These are phyloP conservation scores for Tachysurus vachellii DNA, from an alignment of 2,113 vertebrate species.

Conservation along the genomic window DNA sequence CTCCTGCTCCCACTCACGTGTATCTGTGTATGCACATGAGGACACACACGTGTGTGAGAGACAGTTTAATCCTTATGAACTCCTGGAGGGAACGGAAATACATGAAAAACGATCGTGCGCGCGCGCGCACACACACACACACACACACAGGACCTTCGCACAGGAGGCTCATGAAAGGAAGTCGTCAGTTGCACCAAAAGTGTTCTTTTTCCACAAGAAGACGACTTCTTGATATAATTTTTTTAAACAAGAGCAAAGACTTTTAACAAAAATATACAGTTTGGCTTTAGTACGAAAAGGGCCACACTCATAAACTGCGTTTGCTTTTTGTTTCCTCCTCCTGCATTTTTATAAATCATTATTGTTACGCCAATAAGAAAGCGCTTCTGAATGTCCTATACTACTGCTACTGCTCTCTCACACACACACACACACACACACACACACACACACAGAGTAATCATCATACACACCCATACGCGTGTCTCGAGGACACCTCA, in stretches of 20 bases:
- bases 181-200: constrained; percentile 38
- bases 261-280: constrained; percentile 53
- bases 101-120: neutral
- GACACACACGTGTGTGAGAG: constrained; percentile 1
- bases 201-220: constrained; percentile 24
- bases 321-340: constrained; percentile 82
- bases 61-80: constrained; percentile 10
- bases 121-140: neutral
- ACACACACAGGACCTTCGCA: constrained; percentile 6
- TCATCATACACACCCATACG: constrained; percentile 45
- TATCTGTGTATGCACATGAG: neutral
- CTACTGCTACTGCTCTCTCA: constrained; percentile 97
- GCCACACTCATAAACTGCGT: constrained; percentile 78
- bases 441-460: constrained; percentile 49
- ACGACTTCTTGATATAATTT: constrained; percentile 56
- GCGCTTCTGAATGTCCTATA: constrained; percentile 99
- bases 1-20: neutral
- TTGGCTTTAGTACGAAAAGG: constrained; percentile 85
- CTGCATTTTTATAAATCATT: constrained; percentile 82
- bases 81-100: neutral
- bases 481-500: constrained; percentile 61
- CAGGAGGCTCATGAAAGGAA: constrained; percentile 24
- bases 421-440: neutral
- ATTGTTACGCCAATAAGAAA: constrained; percentile 97
- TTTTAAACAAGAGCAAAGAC: constrained; percentile 35